Conservation (phyloP, 2,113 vertebrate species). For the Brachyhypopomus occidentalis region DNA sequence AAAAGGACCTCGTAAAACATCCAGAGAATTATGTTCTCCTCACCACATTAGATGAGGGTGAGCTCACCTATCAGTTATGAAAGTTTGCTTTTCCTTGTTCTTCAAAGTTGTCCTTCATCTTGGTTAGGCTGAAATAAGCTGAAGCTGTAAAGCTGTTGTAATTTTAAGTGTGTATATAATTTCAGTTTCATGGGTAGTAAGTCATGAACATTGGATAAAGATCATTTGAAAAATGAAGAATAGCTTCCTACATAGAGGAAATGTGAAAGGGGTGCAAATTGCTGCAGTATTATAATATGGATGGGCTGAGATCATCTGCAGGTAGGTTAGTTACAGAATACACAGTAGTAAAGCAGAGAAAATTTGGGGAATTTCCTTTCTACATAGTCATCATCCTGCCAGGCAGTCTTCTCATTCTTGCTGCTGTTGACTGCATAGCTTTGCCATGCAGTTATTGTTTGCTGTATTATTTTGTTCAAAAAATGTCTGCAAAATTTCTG, state of each 20-base stretch:
- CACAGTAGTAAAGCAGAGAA: constrained; percentile 32
- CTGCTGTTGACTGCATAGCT: background rate
- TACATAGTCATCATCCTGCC: background rate
- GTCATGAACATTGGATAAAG: background rate
- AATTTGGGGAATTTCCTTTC: constrained; percentile 45
- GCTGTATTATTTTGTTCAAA: background rate
- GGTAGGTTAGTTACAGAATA: constrained; percentile 12
- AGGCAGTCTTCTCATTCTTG: background rate
- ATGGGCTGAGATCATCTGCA: constrained; percentile 20
- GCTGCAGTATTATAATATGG: background rate
- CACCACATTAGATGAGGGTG: constrained; percentile 73
- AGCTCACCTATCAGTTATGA: constrained; percentile 13
- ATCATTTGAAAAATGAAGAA: background rate
- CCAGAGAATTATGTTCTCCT: constrained; percentile 76
- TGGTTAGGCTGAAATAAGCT: too few relatives aligned
- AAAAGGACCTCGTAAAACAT: constrained; percentile 71
- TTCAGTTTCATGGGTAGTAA: background rate
- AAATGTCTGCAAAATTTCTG: background rate
- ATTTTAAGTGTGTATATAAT: background rate
- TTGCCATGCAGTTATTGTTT: background rate
- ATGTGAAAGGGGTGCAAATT: background rate
- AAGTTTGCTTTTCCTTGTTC: background rate
- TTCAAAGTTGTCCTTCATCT: background rate
- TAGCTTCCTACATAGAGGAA: background rate
- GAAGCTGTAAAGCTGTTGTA: too few relatives aligned